phyloP scores from a whole-genome alignment of 2,113 vertebrate species.

The Coptodon rendalli region DNA sequence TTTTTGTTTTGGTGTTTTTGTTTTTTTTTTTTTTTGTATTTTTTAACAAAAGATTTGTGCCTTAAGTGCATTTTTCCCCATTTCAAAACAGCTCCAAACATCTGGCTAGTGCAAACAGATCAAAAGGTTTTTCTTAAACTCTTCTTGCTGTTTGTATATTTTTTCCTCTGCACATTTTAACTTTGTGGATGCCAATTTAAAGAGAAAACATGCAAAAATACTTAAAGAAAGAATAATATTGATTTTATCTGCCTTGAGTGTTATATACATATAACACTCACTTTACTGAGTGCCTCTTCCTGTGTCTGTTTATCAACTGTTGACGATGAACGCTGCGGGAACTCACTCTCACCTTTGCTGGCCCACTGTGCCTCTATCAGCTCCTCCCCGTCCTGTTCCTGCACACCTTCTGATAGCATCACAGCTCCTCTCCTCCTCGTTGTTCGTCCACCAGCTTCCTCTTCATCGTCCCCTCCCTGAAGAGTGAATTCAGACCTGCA shows the following conservation, averaged over 20 bases:
- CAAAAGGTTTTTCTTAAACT: not conserved
- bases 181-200: not conserved
- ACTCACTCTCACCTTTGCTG: slow-evolving; percentile 7
- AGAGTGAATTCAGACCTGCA: slow-evolving; percentile 76
- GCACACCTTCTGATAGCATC: not conserved
- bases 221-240: not conserved
- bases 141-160: not conserved
- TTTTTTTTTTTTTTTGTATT: not conserved
- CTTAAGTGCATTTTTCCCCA: not conserved
- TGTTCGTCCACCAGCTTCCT: not conserved
- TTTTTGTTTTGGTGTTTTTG: no score
- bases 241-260: not conserved
- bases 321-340: not conserved
- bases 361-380: not conserved
- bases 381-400: not conserved
- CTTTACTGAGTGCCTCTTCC: not conserved
- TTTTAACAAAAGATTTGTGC: not conserved
- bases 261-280: not conserved
- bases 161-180: not conserved
- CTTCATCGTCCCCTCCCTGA: not conserved
- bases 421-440: not conserved
- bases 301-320: not conserved
- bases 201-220: not conserved
- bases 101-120: not conserved
- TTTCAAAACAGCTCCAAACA: not conserved